Evolutionary conservation across 2,797 vertebrate species (phyloP).

Genomic region (Garrulus glandarius): DNA sequence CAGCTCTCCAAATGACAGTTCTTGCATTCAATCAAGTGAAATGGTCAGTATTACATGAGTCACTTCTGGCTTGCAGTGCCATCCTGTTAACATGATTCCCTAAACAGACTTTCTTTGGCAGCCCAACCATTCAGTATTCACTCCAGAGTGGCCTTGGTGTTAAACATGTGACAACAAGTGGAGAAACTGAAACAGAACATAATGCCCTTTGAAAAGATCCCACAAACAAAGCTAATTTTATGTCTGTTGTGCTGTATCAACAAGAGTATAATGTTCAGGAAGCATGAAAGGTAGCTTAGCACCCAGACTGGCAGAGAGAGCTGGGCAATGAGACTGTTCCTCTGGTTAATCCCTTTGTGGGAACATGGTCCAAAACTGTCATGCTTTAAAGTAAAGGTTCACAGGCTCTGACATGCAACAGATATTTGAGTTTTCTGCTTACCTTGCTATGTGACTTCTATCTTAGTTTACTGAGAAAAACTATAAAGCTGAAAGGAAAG

Average conservation of each 20-base stretch:
- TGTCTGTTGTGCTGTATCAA: neutral
- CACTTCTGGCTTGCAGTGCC: neutral
- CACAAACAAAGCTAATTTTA: neutral
- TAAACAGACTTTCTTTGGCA: neutral
- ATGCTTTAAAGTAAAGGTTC: neutral
- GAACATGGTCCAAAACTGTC: neutral
- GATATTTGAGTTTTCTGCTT: neutral
- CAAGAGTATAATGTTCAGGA: neutral
- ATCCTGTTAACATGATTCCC: neutral
- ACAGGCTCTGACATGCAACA: neutral
- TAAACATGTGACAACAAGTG: neutral
- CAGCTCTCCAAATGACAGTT: neutral
- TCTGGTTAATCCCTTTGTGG: neutral
- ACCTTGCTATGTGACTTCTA: neutral
- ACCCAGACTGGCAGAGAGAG: neutral
- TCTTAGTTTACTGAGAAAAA: neutral
- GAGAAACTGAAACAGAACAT: neutral
- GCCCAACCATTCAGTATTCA: neutral
- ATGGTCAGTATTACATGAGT: fast-evolving
- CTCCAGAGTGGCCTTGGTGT: neutral
- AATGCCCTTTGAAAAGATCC: neutral
- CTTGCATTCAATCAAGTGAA: neutral
- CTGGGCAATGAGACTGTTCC: neutral
- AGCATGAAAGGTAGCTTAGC: neutral
- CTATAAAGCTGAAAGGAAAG: neutral